A percentile compares a stretch with the other conserved stretches of the same genome.
Evolutionary conservation across 1,140 invertebrate species (phyloP).

Genomic region (Zaprionus nigranus): DNA sequence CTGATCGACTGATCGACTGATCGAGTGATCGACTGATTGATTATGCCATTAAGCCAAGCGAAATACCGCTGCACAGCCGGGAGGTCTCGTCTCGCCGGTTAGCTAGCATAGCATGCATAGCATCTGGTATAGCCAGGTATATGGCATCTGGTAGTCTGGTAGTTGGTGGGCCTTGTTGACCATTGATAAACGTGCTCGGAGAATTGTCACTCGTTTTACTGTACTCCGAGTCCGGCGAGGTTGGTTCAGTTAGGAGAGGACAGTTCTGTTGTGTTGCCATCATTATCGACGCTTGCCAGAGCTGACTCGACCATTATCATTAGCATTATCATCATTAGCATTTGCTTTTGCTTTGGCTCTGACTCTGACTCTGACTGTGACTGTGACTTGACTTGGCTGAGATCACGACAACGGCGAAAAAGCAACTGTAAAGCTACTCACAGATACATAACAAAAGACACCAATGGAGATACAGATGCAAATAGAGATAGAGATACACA

Average conservation of each 20-base stretch:
- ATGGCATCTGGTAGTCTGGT: background rate
- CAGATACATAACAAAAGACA: constrained; percentile 18
- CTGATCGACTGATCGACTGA: background rate
- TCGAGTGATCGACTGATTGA: background rate
- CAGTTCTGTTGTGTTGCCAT: constrained; percentile 34
- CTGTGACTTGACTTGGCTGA: background rate
- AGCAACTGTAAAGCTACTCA: constrained; percentile 40
- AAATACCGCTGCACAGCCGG: background rate
- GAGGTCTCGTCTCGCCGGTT: background rate
- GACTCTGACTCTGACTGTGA: background rate
- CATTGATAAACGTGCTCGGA: constrained; percentile 18
- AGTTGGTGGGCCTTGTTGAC: constrained; percentile 16
- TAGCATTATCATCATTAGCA: constrained; percentile 36
- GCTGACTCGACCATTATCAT: constrained; percentile 49
- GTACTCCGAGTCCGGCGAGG: constrained; percentile 24
- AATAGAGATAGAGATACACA: constrained; percentile 15
- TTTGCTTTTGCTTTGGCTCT: constrained; percentile 22
- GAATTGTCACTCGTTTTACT: constrained; percentile 59
- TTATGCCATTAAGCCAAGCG: background rate
- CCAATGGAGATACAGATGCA: constrained; percentile 24
- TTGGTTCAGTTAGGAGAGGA: constrained; percentile 51
- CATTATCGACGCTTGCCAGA: constrained; percentile 55
- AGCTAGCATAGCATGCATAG: background rate
- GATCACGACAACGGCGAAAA: constrained; percentile 39
- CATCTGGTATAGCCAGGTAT: too few relatives aligned